Conservation (phyloP, 2,113 vertebrate genomes). For the Myotis lucifugus region DNA sequence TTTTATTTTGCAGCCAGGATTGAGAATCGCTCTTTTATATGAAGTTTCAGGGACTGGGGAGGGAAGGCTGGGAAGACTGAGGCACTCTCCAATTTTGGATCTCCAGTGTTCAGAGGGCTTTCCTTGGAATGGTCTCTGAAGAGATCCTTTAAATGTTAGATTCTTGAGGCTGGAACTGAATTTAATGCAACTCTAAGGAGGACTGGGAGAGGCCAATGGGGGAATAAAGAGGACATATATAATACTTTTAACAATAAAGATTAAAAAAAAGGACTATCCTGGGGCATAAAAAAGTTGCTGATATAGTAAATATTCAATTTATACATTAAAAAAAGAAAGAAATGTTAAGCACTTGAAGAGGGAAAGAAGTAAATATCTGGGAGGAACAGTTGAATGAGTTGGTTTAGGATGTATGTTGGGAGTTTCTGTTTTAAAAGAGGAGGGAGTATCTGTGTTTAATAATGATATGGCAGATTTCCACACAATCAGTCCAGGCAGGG, state of each 20-base stretch:
- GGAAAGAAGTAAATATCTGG: neutral
- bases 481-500: neutral
- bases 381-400: neutral
- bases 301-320: too few relatives aligned
- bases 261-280: too few relatives aligned
- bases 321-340: neutral
- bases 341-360: neutral
- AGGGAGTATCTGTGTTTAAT: neutral
- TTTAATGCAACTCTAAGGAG: neutral
- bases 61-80: neutral
- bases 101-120: neutral
- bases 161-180: neutral
- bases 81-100: neutral
- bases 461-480: neutral
- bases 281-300: too few relatives aligned
- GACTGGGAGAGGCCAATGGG: too few relatives aligned
- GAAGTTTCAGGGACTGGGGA: neutral
- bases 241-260: too few relatives aligned
- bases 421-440: neutral
- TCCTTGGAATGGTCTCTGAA: neutral
- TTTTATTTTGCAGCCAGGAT: neutral
- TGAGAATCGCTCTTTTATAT: neutral
- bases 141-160: neutral
- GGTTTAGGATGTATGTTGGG: neutral
- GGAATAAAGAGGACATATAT: too few relatives aligned